A percentile compares a stretch with the other conserved stretches of the same genome.
Conservation (phyloP, 1,140 invertebrate species). For the Dendrolimus punctatus region DNA sequence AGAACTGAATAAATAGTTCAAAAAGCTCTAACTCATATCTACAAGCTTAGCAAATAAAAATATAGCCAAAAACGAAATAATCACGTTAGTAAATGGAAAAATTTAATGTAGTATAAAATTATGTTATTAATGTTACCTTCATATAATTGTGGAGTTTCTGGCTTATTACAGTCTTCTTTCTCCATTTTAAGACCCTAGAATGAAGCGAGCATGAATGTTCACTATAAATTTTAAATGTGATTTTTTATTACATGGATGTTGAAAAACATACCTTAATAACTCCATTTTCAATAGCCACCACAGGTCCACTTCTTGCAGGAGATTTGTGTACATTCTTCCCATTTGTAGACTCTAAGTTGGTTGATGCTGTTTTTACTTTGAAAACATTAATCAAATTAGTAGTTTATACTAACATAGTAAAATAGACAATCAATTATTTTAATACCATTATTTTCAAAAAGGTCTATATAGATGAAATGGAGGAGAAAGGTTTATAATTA, state of each 20-base stretch:
- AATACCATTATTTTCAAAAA: too few relatives aligned
- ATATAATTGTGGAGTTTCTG: conserved; percentile 8
- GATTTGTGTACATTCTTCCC: too few relatives aligned
- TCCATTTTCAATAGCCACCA: conserved; percentile 67
- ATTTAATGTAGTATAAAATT: not conserved
- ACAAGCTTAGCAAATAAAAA: not conserved
- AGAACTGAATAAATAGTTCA: too few relatives aligned
- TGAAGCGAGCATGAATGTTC: conserved; percentile 1
- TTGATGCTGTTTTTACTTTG: too few relatives aligned
- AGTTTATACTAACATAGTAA: too few relatives aligned
- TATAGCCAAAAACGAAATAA: not conserved
- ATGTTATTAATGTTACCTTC: conserved; percentile 18
- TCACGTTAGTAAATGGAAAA: conserved; percentile 1
- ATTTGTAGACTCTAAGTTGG: too few relatives aligned
- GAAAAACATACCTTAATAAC: conserved; percentile 47
- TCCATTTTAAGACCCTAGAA: conserved; percentile 45
- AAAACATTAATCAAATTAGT: too few relatives aligned
- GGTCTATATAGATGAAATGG: too few relatives aligned
- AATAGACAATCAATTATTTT: too few relatives aligned
- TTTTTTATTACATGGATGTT: not conserved
- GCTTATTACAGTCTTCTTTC: conserved; percentile 23
- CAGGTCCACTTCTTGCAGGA: conserved; percentile 36
- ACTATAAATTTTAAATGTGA: not conserved
- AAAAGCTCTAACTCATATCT: too few relatives aligned
- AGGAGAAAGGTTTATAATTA: too few relatives aligned